Evolutionary conservation across 2,797 vertebrate genomes (phyloP), one percentile per base, ranked within the genome.

Genomic region (Manis crassicaudata): DNA sequence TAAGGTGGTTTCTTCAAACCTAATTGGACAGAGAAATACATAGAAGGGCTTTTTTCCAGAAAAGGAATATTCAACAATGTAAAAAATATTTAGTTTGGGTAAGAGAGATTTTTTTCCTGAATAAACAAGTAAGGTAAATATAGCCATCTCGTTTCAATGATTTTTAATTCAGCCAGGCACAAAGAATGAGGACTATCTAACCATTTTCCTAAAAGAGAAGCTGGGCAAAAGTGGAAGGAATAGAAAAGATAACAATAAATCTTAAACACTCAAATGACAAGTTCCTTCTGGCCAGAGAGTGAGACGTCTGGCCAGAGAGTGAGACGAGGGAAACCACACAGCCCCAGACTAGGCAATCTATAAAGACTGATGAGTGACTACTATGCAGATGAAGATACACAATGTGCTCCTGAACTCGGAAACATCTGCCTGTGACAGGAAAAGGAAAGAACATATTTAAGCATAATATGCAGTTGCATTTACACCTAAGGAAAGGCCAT

Each of bases 1-100:
- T 79, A 77, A 77, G 2, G 77, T 73, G 73, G 25, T 80, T 84
- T 95, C 58, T 65, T 87, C 68, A 90, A 76, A 17, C 40, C 16
- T 94, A 92, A 85, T 23, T 63, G 77, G 58, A 76, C 80, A 87
- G 70, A 90, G 83, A 96, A 95, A 54, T 88, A 90, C 29, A 4
- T 27, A 80, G 75, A 79, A 62, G 75, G 27, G 0, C 56, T 86
- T 62, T 79, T 72, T 50, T 63, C 62, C 32, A 77, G 35, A 77
- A 82, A 94, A 87, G 43, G 21, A 83, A 65, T 50, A 72, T 62
- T 92, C 88, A 40, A 87, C 60, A 95, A 88, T 70, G 79, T 35
- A 77, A 35, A 75, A 93, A 65, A 32, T 4, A 56, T 65, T 88
- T 86, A 67, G 76, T 86, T 95, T 29, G 40, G 58, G n/a, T 80